A percentile compares a stretch with the other conserved stretches of the same genome.
Conservation (phyloP, 2,113 vertebrate species). For the Phrynosoma platyrhinos region DNA sequence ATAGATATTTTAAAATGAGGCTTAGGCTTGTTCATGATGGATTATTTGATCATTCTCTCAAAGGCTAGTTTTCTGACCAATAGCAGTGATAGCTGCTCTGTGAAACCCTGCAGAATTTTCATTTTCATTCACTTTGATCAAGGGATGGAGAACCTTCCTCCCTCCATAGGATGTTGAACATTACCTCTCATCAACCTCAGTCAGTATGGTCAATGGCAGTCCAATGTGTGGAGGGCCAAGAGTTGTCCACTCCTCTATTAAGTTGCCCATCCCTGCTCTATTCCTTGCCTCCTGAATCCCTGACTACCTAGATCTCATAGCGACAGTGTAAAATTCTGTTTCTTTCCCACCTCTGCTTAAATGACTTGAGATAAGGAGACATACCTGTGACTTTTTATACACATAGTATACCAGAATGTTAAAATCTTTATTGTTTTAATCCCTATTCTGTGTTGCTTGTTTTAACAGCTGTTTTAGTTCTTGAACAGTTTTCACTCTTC, state of each 20-base stretch:
- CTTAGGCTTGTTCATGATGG: not conserved
- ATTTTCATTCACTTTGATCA: too few relatives aligned
- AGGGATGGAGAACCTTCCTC: too few relatives aligned
- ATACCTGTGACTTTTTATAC: too few relatives aligned
- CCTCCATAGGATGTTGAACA: too few relatives aligned
- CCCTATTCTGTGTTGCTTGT: not conserved
- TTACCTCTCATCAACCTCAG: not conserved
- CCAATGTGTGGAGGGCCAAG: not conserved
- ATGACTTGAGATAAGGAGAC: too few relatives aligned
- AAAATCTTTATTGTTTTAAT: too few relatives aligned
- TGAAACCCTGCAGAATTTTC: too few relatives aligned
- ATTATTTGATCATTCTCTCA: not conserved
- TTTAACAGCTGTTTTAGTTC: not conserved
- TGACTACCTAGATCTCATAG: slow-evolving; percentile 6
- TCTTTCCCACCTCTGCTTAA: too few relatives aligned
- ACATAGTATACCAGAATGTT: too few relatives aligned
- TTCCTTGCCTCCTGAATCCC: not conserved
- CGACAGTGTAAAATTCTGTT: not conserved
- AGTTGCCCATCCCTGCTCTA: not conserved
- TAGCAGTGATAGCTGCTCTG: not conserved
- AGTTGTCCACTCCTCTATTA: too few relatives aligned
- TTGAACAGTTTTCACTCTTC: not conserved
- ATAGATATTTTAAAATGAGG: not conserved
- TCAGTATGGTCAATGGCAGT: not conserved
- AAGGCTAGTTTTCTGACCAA: not conserved